These are phyloP conservation scores for Strix aluco DNA, from an alignment of 2,113 vertebrate genomes.

Conservation along the genomic window DNA sequence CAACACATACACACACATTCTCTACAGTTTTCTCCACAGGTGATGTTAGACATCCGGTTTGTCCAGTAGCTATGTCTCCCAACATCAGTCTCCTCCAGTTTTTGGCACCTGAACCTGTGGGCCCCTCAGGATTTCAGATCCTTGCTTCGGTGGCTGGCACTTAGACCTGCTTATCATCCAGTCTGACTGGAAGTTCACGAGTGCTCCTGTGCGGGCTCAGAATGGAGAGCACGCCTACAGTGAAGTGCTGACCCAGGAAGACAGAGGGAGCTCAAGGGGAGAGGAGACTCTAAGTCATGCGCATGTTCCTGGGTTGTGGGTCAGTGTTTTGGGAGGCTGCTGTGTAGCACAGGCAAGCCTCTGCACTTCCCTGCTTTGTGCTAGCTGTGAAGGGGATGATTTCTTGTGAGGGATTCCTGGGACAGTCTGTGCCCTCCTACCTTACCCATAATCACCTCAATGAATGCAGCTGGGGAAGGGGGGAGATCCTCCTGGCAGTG, in stretches of 20 bases:
- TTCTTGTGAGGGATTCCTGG: not conserved
- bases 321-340: not conserved
- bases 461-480: not conserved
- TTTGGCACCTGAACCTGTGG: not conserved
- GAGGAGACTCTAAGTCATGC: not conserved
- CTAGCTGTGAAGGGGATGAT: not conserved
- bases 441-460: not conserved
- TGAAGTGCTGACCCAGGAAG: not conserved
- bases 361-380: not conserved
- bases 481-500: not conserved
- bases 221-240: not conserved
- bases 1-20: rapidly evolving
- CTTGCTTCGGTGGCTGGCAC: not conserved
- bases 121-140: not conserved
- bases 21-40: not conserved
- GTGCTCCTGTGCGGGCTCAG: not conserved
- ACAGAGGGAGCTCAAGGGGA: too few relatives aligned
- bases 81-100: not conserved
- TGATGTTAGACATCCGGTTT: not conserved
- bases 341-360: not conserved
- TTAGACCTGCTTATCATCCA: not conserved
- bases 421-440: not conserved
- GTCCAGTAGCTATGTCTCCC: not conserved
- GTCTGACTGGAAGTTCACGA: not conserved
- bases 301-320: rapidly evolving